These are phyloP conservation scores for Arothron firmamentum DNA, from an alignment of 2,113 vertebrate genomes.

Conservation along the genomic window DNA sequence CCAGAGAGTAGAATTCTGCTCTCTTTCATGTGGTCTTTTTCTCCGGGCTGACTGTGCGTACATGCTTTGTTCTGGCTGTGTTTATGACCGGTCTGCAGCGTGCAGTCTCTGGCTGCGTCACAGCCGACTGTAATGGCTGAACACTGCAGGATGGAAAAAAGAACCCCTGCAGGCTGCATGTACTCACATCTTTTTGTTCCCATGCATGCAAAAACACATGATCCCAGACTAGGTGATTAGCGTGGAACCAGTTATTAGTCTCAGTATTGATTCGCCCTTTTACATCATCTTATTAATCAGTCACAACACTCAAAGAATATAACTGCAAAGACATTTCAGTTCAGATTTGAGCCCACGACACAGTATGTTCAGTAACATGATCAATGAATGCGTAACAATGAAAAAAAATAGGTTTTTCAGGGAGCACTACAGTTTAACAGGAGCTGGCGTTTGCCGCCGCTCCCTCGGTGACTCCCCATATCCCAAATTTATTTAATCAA, in stretches of 20 bases:
- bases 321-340: background rate
- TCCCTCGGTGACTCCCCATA: slow-evolving; percentile 31
- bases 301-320: slow-evolving; percentile 1
- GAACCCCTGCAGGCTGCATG: slow-evolving; percentile 39
- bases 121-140: slow-evolving; percentile 56
- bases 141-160: slow-evolving; percentile 58
- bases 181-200: slow-evolving; percentile 22
- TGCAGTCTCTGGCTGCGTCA: slow-evolving; percentile 63
- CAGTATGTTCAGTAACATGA: slow-evolving; percentile 15
- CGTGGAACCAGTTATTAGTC: background rate
- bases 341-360: background rate
- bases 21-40: slow-evolving; percentile 29
- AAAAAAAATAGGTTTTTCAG: slow-evolving; percentile 22
- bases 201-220: background rate
- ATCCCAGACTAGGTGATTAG: background rate
- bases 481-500: slow-evolving; percentile 61
- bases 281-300: background rate
- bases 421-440: slow-evolving; percentile 16
- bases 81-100: slow-evolving; percentile 64
- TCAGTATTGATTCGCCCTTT: background rate
- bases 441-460: slow-evolving; percentile 11
- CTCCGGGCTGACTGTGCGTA: slow-evolving; percentile 25
- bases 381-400: slow-evolving; percentile 5
- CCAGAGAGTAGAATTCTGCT: slow-evolving; percentile 4
- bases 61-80: slow-evolving; percentile 63